These are phyloP conservation scores for Onthophagus taurus DNA, from an alignment of 1,140 invertebrate genomes.

Conservation along the genomic window DNA sequence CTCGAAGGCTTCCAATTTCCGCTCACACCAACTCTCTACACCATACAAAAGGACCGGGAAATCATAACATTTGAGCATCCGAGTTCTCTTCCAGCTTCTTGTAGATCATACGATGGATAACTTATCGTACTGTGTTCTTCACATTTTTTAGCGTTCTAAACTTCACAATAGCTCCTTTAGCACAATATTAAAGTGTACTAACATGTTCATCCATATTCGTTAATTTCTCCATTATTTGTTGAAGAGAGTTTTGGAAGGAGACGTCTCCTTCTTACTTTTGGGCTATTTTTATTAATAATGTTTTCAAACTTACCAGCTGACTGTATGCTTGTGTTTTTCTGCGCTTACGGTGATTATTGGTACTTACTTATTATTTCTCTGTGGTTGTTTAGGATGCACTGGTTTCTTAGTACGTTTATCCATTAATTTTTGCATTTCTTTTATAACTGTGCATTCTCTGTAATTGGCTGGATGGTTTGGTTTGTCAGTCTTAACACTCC, in stretches of 20 bases:
- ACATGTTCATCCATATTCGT: background rate
- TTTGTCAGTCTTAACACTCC: background rate
- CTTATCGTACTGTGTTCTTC: too few species aligned
- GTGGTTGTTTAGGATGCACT: background rate
- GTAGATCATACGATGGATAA: too few species aligned
- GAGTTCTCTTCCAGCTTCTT: too few species aligned
- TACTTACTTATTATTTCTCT: background rate
- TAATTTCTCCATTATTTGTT: background rate
- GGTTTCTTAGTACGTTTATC: background rate
- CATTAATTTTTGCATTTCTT: slow-evolving; percentile 19
- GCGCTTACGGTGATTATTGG: background rate
- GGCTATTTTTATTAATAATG: background rate
- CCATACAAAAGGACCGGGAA: too few species aligned
- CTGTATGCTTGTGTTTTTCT: background rate
- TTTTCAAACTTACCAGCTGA: background rate
- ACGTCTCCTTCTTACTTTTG: background rate
- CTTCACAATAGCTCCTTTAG: background rate
- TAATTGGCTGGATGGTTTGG: slow-evolving; percentile 31
- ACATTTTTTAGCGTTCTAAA: too few species aligned
- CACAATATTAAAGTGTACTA: background rate
- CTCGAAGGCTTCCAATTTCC: too few species aligned
- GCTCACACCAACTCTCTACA: too few species aligned
- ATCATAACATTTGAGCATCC: too few species aligned
- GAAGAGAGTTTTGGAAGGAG: background rate
- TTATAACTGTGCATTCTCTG: slow-evolving; percentile 25